Conservation (phyloP, 2,888 invertebrate species). For the Hypena proboscidalis region DNA sequence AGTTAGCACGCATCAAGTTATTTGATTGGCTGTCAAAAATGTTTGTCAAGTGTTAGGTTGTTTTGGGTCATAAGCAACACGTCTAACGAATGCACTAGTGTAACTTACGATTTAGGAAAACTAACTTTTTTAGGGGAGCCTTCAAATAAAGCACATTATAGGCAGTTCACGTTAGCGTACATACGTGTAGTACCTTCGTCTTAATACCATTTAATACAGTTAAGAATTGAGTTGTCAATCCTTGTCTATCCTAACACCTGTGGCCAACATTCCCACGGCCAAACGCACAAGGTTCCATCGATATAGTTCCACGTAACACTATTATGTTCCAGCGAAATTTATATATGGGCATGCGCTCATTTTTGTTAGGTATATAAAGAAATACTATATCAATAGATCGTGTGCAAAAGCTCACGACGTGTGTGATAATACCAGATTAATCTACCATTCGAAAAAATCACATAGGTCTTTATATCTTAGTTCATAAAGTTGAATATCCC, state of each 20-base stretch:
- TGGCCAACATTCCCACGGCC: slow-evolving; percentile 40
- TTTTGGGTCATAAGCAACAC: too few species aligned
- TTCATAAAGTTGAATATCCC: slow-evolving; percentile 29
- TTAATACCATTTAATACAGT: too few species aligned
- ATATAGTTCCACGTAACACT: slow-evolving; percentile 34
- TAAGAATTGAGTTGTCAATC: not conserved
- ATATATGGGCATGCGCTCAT: slow-evolving; percentile 70
- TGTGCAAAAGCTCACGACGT: slow-evolving; percentile 71
- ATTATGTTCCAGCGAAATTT: slow-evolving; percentile 34
- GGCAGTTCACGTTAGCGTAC: too few species aligned
- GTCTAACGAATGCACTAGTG: too few species aligned
- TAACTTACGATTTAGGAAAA: too few species aligned
- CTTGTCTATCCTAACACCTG: not conserved
- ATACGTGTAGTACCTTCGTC: too few species aligned
- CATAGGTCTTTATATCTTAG: slow-evolving; percentile 12
- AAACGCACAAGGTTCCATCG: slow-evolving; percentile 23
- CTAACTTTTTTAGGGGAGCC: too few species aligned
- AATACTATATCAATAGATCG: slow-evolving; percentile 68
- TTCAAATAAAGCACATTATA: too few species aligned
- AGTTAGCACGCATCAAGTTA: too few species aligned
- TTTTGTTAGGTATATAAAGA: slow-evolving; percentile 73
- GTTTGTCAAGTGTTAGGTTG: too few species aligned
- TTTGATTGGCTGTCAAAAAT: too few species aligned
- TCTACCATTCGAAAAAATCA: slow-evolving; percentile 7
- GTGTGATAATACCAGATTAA: slow-evolving; percentile 40